Percentiles rank a stretch among this genome's conserved stretches.
phyloP scores from a whole-genome alignment of 1,140 invertebrate species.

The Drosophila sp. region DNA sequence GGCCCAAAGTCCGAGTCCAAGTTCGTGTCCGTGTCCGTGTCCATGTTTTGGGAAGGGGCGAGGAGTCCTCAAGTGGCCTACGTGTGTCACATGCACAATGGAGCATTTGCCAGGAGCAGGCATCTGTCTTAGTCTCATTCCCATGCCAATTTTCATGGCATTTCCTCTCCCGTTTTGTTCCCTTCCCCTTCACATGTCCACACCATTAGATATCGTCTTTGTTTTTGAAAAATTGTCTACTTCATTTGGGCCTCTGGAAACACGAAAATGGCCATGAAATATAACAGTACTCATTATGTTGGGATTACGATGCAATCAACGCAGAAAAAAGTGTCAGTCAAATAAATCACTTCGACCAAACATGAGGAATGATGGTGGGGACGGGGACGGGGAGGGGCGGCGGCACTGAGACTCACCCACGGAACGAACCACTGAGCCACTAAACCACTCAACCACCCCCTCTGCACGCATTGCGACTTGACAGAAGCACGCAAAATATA shows the following conservation, averaged over 20 bases:
- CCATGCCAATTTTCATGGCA: too few species aligned
- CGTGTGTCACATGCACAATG: constrained; percentile 80
- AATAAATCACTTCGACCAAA: constrained; percentile 81
- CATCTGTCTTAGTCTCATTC: background rate
- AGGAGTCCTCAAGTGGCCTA: constrained; percentile 70
- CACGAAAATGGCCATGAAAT: constrained; percentile 82
- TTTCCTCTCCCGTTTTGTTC: too few species aligned
- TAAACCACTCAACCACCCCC: background rate
- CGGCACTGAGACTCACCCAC: background rate
- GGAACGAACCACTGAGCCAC: background rate
- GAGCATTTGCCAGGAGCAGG: background rate
- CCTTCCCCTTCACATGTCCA: background rate
- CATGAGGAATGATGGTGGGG: constrained; percentile 75
- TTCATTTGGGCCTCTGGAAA: constrained; percentile 73
- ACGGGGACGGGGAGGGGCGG: too few species aligned
- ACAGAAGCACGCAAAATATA: constrained; percentile 53
- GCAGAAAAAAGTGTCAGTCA: constrained; percentile 83
- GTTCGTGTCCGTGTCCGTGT: background rate
- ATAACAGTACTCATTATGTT: constrained; percentile 84
- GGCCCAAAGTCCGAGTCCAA: constrained; percentile 1
- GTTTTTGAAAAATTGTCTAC: constrained; percentile 83
- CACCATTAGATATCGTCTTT: constrained; percentile 58
- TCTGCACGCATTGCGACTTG: constrained; percentile 41
- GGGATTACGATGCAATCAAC: constrained; percentile 84
- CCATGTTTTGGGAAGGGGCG: background rate